Percentiles rank a stretch among this genome's conserved stretches.
These are phyloP conservation scores for Scaptomyza montana DNA, from an alignment of 1,140 invertebrate species.

Conservation along the genomic window DNA sequence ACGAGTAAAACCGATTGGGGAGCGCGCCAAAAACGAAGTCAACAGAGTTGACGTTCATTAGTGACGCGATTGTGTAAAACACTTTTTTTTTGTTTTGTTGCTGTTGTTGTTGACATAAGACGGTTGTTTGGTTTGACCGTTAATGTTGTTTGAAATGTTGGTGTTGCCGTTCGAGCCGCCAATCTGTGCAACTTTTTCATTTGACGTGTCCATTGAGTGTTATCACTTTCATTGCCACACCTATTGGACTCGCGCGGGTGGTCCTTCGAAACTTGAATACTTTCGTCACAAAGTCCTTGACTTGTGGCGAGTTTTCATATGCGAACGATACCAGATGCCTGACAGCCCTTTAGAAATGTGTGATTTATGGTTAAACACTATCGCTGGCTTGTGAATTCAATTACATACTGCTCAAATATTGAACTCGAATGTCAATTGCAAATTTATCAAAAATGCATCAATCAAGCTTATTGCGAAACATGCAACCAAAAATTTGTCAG, in stretches of 20 bases:
- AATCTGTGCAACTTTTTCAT: slow-evolving; percentile 26
- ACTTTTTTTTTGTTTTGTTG: background rate
- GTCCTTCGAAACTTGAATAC: slow-evolving; percentile 14
- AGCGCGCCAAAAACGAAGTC: slow-evolving; percentile 51
- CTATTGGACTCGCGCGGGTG: background rate
- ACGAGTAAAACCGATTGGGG: slow-evolving; percentile 18
- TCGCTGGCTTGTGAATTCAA: background rate
- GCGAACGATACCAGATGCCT: slow-evolving; percentile 33
- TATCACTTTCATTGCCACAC: slow-evolving; percentile 15
- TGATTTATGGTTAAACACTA: slow-evolving; percentile 33
- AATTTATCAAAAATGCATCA: slow-evolving; percentile 39
- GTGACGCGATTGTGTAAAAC: slow-evolving; percentile 20
- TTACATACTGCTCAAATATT: slow-evolving; percentile 36
- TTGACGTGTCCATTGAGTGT: slow-evolving; percentile 25
- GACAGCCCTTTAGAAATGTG: slow-evolving; percentile 15
- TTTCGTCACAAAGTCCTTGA: slow-evolving; percentile 12
- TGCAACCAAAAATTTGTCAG: slow-evolving; percentile 8
- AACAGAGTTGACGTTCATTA: slow-evolving; percentile 38
- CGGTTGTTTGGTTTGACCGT: slow-evolving; percentile 6
- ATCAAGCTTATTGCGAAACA: background rate
- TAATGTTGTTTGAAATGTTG: background rate
- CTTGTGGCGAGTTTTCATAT: background rate
- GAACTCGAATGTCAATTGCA: slow-evolving; percentile 17
- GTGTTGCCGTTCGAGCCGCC: background rate
- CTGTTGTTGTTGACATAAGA: background rate